Evolutionary conservation across 2,888 invertebrate species (phyloP).

Genomic region (Agrotis ipsilon): DNA sequence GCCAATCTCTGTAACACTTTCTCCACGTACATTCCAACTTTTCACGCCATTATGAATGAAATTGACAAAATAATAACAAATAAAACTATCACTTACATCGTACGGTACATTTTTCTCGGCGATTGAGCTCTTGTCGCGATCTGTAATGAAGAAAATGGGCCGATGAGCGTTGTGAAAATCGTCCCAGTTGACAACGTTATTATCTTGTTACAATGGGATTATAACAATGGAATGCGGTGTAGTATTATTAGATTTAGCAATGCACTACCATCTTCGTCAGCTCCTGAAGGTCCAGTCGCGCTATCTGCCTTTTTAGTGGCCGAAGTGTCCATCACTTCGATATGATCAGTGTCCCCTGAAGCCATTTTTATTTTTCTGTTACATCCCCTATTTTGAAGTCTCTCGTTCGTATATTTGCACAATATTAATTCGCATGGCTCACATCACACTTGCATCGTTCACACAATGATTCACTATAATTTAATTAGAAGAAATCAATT

Average conservation of each 20-base stretch:
- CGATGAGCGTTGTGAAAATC: constrained; percentile 74
- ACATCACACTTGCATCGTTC: constrained; percentile 86
- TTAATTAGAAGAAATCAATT: constrained; percentile 90
- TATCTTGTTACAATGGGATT: constrained; percentile 73
- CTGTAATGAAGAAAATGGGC: constrained; percentile 84
- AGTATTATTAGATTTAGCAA: constrained; percentile 80
- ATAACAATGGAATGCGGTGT: constrained; percentile 71
- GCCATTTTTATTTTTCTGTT: constrained; percentile 93
- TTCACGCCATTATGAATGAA: constrained; percentile 72
- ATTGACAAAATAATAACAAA: constrained; percentile 65
- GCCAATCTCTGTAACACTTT: constrained; percentile 55
- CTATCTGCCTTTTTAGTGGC: constrained; percentile 92
- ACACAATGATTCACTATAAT: constrained; percentile 89
- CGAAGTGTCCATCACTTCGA: constrained; percentile 94
- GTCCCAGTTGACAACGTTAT: constrained; percentile 62
- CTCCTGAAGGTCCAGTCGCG: constrained; percentile 91
- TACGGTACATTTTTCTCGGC: constrained; percentile 92
- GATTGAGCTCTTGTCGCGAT: constrained; percentile 91
- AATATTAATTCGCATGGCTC: constrained; percentile 86
- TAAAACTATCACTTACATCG: constrained; percentile 90
- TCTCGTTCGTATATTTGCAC: constrained; percentile 79
- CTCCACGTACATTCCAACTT: constrained; percentile 54
- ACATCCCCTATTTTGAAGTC: constrained; percentile 88
- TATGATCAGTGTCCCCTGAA: constrained; percentile 96
- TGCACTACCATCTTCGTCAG: constrained; percentile 91